Evolutionary conservation across 2,888 invertebrate genomes (phyloP).

Genomic region (Sphaeridia pumilis): DNA sequence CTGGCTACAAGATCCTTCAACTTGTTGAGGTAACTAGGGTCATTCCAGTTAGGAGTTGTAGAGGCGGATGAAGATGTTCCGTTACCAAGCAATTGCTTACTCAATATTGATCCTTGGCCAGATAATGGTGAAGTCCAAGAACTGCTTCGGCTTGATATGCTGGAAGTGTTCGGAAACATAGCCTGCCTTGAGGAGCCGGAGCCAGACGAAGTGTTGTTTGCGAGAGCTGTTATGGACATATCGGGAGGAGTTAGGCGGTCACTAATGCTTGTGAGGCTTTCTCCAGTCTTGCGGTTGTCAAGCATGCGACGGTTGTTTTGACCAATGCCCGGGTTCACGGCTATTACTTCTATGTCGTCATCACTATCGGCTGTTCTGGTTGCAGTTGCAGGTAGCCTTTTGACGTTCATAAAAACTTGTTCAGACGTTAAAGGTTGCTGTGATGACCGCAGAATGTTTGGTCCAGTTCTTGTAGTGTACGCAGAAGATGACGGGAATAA

Average conservation of each 20-base stretch:
- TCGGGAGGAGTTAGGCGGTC: not conserved
- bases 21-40: too few relatives aligned
- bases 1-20: too few relatives aligned
- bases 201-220: too few relatives aligned
- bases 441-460: not conserved
- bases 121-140: too few relatives aligned
- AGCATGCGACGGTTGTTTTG: not conserved
- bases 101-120: too few relatives aligned
- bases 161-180: too few relatives aligned
- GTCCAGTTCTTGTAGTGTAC: not conserved
- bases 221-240: not conserved
- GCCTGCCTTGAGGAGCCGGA: too few relatives aligned
- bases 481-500: slow-evolving; percentile 4
- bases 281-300: not conserved
- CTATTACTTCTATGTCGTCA: not conserved
- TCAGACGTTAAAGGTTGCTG: not conserved
- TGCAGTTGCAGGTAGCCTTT: not conserved
- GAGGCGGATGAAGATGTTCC: too few relatives aligned
- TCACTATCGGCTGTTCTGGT: not conserved
- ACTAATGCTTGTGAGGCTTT: not conserved
- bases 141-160: too few relatives aligned
- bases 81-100: too few relatives aligned
- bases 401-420: too few relatives aligned
- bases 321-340: not conserved
- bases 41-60: too few relatives aligned